These are phyloP conservation scores for Argyrosomus japonicus DNA, from an alignment of 2,113 vertebrate genomes.

Conservation along the genomic window DNA sequence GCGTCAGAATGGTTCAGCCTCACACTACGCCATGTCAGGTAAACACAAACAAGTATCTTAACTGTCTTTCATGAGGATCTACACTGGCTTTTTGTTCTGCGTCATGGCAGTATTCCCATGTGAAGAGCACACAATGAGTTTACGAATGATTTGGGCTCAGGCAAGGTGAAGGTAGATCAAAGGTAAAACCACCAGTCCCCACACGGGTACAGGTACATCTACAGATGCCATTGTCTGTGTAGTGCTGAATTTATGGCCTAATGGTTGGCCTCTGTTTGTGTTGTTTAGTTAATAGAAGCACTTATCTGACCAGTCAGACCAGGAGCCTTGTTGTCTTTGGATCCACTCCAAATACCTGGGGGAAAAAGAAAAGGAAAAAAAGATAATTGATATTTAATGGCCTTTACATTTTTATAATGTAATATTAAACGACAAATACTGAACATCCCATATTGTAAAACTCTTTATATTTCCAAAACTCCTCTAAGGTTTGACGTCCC, in stretches of 20 bases:
- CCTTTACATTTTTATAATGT: neutral
- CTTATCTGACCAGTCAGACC: neutral
- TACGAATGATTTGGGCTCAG: neutral
- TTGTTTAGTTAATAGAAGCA: neutral
- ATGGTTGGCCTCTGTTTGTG: neutral
- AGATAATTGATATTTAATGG: too few species aligned
- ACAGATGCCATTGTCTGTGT: neutral
- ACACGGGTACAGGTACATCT: neutral
- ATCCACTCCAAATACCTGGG: neutral
- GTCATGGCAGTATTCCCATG: neutral
- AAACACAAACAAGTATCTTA: conserved; percentile 22
- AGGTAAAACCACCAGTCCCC: neutral
- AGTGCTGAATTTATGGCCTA: neutral
- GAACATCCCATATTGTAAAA: neutral
- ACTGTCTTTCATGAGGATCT: neutral
- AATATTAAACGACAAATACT: neutral
- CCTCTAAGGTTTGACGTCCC: neutral
- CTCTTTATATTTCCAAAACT: neutral
- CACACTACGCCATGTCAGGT: conserved; percentile 80
- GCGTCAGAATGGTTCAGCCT: conserved; percentile 72
- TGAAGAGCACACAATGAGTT: neutral
- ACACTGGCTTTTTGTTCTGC: accelerated
- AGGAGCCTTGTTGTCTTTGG: neutral
- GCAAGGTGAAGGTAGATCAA: neutral
- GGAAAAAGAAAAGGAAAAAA: too few species aligned